Conservation (phyloP, 2,113 vertebrate genomes). For the Antechinus flavipes region DNA sequence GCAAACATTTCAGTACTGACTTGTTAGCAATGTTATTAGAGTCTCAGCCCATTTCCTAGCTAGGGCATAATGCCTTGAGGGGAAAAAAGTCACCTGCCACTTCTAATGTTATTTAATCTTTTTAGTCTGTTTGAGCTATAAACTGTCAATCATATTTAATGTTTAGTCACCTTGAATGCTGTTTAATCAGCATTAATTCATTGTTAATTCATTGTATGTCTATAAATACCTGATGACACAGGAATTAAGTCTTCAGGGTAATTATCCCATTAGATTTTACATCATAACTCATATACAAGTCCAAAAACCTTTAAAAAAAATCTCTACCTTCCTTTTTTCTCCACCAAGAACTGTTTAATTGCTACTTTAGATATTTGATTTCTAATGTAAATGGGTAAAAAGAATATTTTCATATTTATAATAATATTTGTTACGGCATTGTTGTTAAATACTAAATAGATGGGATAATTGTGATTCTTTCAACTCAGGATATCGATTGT, state of each 20-base stretch:
- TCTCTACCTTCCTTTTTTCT: conserved; percentile 79
- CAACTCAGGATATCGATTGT: conserved; percentile 31
- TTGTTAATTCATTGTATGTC: conserved; percentile 82
- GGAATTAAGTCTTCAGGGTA: conserved; percentile 86
- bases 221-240: conserved; percentile 85
- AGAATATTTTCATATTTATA: conserved; percentile 50
- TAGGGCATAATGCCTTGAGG: conserved; percentile 84
- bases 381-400: conserved; percentile 72
- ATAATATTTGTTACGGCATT: conserved; percentile 3
- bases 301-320: conserved; percentile 79
- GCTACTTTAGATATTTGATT: conserved; percentile 76
- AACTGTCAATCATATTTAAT: conserved; percentile 85
- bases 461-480: conserved; percentile 46
- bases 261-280: conserved; percentile 83
- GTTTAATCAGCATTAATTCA: conserved; percentile 78
- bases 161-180: conserved; percentile 86
- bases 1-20: conserved; percentile 84
- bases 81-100: conserved; percentile 86
- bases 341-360: conserved; percentile 81
- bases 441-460: conserved; percentile 38
- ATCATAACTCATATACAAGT: conserved; percentile 79
- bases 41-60: conserved; percentile 82
- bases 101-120: conserved; percentile 89
- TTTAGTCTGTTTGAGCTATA: conserved; percentile 85
- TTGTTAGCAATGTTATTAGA: conserved; percentile 86